Base-by-base conservation (phyloP, 2,113 vertebrate genomes). In the Todiramphus saurophagus region DNA sequence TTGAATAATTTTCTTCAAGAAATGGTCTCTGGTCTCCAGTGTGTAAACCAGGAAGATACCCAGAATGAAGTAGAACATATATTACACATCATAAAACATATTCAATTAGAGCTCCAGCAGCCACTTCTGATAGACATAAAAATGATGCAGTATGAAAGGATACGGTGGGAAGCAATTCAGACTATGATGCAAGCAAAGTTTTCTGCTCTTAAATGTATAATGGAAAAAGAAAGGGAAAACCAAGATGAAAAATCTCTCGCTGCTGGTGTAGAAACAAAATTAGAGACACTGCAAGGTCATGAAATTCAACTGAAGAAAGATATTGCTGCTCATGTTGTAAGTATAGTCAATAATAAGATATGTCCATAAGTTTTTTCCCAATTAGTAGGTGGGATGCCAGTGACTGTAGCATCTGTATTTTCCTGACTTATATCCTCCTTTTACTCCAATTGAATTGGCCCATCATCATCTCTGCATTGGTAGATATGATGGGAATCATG, bases 291-390 rank as follows among this genome's bases (percentile, higher is more conserved):
- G 21, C 68, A 96, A 92, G 91, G 93, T 48, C 96, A 97, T 30
- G 97, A 97, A 64, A 93, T 79, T 63, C 97, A 97, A 28, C 94
- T 99, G 83, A 94, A 98, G 56, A 44, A 83, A 58, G 97, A 97
- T 85, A 97, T 99, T 96, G 97, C 98, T 87, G 94, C 95, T 20
- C 98, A 94, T 83, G 98, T 97, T 97, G 99, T 98, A 98, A 98
- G 99, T 98, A 87, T 60, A 33, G 84, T 82, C 84, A 73, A 25
- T 93, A 66, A 7, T 87, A 69, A 93, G 41, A 2, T 58, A 19
- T 28, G 20, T 21, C 12, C 24, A 19, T 73, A 6, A 24, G 16
- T 70, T 50, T 74, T 56, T 86, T 74, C 83, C 60, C 62, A 77
- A 7, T 67, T 50, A 69, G 64, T 75, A 39, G 27, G 51, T 91